phyloP scores from a whole-genome alignment of 2,113 vertebrate species.

The Dryoscopus gambensis region DNA sequence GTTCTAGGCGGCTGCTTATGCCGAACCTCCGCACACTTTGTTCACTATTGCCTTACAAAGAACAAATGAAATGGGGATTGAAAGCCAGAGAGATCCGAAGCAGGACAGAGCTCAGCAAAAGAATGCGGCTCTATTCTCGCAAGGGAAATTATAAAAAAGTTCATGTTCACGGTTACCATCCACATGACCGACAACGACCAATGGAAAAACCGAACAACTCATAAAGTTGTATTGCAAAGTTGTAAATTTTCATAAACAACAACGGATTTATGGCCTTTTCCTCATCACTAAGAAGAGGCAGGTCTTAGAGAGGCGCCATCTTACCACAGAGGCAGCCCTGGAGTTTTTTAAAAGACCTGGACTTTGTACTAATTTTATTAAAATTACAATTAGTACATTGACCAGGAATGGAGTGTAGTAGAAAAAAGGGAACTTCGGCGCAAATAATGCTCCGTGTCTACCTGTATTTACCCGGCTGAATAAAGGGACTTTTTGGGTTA shows the following conservation, averaged over 20 bases:
- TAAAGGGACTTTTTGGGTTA: background rate
- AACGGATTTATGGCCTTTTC: conserved; percentile 98
- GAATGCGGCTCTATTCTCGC: conserved; percentile 93
- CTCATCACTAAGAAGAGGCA: conserved; percentile 85
- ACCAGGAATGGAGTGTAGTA: background rate
- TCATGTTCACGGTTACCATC: conserved; percentile 93
- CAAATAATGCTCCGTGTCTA: background rate
- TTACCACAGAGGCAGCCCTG: conserved; percentile 80
- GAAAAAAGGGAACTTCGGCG: background rate
- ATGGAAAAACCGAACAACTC: conserved; percentile 87
- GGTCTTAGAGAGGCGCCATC: conserved; percentile 94
- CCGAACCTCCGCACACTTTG: conserved; percentile 60
- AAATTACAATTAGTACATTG: conserved; percentile 38
- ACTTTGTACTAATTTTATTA: conserved; percentile 61
- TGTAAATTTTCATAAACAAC: conserved; percentile 99
- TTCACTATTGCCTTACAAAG: conserved; percentile 73
- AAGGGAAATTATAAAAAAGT: conserved; percentile 99
- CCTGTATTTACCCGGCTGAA: background rate
- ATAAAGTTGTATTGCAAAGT: conserved; percentile 98
- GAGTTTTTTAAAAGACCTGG: conserved; percentile 65
- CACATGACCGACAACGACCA: conserved; percentile 92
- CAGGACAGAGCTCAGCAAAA: conserved; percentile 85
- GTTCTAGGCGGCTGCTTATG: conserved; percentile 57
- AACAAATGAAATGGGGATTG: conserved; percentile 66
- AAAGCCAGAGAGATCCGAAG: conserved; percentile 77